These are phyloP conservation scores for Saccopteryx leptura DNA, from an alignment of 2,113 vertebrate genomes.

Conservation along the genomic window DNA sequence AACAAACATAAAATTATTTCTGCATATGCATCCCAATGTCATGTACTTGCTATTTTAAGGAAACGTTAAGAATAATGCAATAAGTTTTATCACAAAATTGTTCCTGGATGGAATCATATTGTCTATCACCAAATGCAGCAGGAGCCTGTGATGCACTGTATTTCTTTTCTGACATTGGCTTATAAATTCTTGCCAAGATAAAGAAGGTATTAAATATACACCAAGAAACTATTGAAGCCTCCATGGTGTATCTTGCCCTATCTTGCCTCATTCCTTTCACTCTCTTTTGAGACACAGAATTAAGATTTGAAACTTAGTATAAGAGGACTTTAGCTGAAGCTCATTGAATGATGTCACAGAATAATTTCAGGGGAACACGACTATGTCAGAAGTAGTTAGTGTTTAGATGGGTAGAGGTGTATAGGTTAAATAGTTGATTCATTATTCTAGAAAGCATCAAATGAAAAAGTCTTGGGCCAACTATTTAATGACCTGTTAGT, in stretches of 20 bases:
- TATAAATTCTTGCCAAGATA: background rate
- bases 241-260: background rate
- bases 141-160: background rate
- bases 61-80: background rate
- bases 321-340: background rate
- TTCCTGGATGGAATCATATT: background rate
- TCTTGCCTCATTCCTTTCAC: background rate
- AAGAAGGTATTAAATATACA: background rate
- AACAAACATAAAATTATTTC: background rate
- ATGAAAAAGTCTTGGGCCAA: background rate
- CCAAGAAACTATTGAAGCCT: background rate
- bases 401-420: background rate
- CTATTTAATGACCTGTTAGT: background rate
- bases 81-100: background rate
- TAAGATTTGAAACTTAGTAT: background rate
- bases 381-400: background rate
- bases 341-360: background rate
- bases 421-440: background rate
- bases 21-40: background rate
- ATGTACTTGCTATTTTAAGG: background rate
- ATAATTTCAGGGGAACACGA: background rate
- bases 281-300: background rate
- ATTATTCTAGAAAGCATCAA: background rate
- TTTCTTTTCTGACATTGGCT: background rate
- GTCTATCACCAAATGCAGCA: background rate